Evolutionary conservation across 2,888 invertebrate genomes (phyloP).

Genomic region (Biston stratarius): DNA sequence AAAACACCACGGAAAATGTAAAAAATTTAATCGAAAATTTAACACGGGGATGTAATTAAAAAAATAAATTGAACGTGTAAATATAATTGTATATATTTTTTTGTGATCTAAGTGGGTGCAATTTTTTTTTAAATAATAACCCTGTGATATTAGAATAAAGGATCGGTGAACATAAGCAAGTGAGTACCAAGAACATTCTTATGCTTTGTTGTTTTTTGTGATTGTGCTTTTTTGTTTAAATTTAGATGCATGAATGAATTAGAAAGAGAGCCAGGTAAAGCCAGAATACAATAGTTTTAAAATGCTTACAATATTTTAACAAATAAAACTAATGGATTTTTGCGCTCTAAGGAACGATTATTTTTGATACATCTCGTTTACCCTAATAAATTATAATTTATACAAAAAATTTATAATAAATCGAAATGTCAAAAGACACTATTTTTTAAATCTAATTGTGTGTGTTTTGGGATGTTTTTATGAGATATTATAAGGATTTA

Average conservation of each 20-base stretch:
- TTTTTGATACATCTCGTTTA: not conserved
- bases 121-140: slow-evolving; percentile 60
- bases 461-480: not conserved
- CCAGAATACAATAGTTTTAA: slow-evolving; percentile 10
- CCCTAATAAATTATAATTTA: slow-evolving; percentile 9
- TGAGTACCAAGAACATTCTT: slow-evolving; percentile 61
- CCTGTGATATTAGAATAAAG: slow-evolving; percentile 83
- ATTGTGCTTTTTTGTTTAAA: slow-evolving; percentile 17
- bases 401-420: not conserved
- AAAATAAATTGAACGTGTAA: slow-evolving; percentile 60
- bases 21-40: slow-evolving; percentile 36
- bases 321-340: not conserved
- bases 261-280: slow-evolving; percentile 22
- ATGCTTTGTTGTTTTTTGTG: slow-evolving; percentile 33
- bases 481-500: too few species aligned
- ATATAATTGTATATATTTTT: slow-evolving; percentile 56
- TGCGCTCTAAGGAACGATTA: not conserved
- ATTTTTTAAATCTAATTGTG: not conserved
- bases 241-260: slow-evolving; percentile 9
- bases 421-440: not conserved
- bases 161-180: slow-evolving; percentile 63
- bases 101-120: slow-evolving; percentile 59
- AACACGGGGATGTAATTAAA: slow-evolving; percentile 53
- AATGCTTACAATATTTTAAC: not conserved
- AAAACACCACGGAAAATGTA: slow-evolving; percentile 58